Conservation (phyloP, 2,797 vertebrate genomes). For the Pipistrellus pipistrellus region DNA sequence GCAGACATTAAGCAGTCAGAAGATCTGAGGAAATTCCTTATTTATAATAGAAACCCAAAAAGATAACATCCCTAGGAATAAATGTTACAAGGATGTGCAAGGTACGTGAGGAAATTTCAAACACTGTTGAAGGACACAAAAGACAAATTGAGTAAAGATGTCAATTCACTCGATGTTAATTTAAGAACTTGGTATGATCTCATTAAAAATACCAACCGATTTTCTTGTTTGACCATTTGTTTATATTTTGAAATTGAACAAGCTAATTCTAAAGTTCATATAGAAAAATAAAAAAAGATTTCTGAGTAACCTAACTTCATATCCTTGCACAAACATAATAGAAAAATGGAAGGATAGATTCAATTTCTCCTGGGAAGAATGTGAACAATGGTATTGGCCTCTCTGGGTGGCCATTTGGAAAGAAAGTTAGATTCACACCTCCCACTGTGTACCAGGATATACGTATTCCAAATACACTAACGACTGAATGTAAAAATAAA, state of each 20-base stretch:
- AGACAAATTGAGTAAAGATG: neutral
- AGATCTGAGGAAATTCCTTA: neutral
- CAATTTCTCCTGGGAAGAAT: neutral
- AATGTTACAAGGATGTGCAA: neutral
- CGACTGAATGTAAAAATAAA: neutral
- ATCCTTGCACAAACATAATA: neutral
- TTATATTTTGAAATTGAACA: conserved; percentile 42
- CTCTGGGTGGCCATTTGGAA: neutral
- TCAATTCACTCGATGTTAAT: conserved; percentile 6
- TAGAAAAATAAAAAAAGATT: conserved; percentile 9
- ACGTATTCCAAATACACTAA: neutral
- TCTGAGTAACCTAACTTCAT: neutral
- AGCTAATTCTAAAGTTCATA: conserved; percentile 3
- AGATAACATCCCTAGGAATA: neutral
- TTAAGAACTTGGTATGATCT: neutral
- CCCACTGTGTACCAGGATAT: neutral
- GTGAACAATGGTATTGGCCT: neutral
- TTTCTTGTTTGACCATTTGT: conserved; percentile 12
- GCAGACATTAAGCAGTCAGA: neutral
- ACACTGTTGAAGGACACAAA: neutral
- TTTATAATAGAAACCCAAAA: neutral
- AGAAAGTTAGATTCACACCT: neutral
- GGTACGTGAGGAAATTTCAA: neutral
- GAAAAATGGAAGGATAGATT: neutral
- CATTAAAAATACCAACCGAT: neutral